Conservation (phyloP, 2,113 vertebrate species). For the Zosterops pallidus region DNA sequence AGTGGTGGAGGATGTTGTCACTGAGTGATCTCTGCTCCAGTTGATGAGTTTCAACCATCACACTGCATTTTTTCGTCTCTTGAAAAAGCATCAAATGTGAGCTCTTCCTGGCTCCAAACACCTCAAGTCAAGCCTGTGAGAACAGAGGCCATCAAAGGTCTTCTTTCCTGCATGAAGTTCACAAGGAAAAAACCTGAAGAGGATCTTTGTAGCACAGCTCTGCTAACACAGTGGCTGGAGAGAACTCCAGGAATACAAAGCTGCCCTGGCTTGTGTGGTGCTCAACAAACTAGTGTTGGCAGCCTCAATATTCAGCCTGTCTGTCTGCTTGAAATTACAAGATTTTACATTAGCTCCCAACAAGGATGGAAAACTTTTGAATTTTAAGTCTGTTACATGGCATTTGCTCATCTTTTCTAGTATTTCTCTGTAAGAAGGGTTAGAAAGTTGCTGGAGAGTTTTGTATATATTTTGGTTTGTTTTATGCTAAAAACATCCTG, state of each 20-base stretch:
- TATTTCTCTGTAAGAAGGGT: neutral
- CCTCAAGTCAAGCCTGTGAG: neutral
- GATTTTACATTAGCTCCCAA: neutral
- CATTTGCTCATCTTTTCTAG: neutral
- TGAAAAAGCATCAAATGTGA: neutral
- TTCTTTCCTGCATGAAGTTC: neutral
- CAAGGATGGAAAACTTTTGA: neutral
- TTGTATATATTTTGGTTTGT: neutral
- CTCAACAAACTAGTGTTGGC: neutral
- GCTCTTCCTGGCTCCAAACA: neutral
- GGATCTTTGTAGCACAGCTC: neutral
- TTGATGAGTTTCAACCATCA: neutral
- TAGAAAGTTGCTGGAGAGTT: neutral
- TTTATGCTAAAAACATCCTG: neutral
- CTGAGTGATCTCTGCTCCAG: neutral
- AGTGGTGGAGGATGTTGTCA: neutral
- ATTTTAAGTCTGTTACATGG: neutral
- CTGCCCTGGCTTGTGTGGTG: neutral
- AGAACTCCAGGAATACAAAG: neutral
- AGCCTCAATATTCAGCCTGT: neutral
- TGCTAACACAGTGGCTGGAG: neutral
- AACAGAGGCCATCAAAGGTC: neutral
- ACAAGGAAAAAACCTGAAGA: neutral
- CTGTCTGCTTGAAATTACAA: neutral
- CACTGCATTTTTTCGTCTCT: neutral